Evolutionary conservation across 64 coral and sea anemone species (phyloP), one percentile per base, ranked within the genome.

Genomic region (Pocillopora damicornis): DNA sequence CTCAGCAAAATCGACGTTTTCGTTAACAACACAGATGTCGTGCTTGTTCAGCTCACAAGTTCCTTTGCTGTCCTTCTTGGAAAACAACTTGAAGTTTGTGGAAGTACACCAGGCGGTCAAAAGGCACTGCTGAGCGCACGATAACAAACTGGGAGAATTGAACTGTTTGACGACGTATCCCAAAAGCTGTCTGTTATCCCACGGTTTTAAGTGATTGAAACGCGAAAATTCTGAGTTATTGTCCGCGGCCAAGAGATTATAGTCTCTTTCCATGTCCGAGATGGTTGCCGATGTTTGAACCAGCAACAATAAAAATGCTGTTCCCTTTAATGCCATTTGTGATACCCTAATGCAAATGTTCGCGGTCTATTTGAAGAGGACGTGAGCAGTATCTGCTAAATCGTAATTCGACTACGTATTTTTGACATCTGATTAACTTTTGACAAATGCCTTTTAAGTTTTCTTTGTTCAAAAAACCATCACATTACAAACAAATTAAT

Each of bases 21-120:
- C 65, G 16, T 68, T 68, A 7, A 68, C 23, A 22, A n/a, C 0
- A 1, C 18, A 68, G 65, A 68, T 68, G 65, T 67, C 9, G 8
- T 67, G 64, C 64, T 67, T 67, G 17, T 67, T 67, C 64, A 67
- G 64, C n/a, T 67, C 64, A 67, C 64, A 67, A 67, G 64, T 67
- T 67, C 64, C 64, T 67, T 67, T 67, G 64, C 64, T 16, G 0
- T 67, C 64, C 15, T 67, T 67, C 64, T 67, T 67, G 64, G 64
- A 67, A 20, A 22, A 67, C 64, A 67, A 20, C 64, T 67, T 67
- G 64, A 20, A 67, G 64, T 67, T 67, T 67, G 64, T 67, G 15
- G 64, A 67, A 67, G 15, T 18, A 67, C 64, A 67, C 64, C 64
- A 67, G 6, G 13, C 64, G 63, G 15, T 65, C 13, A 4, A 16